Evolutionary conservation across 92 coral and sea anemone genomes (phyloP).

Genomic region (Epizoanthus scotinus): DNA sequence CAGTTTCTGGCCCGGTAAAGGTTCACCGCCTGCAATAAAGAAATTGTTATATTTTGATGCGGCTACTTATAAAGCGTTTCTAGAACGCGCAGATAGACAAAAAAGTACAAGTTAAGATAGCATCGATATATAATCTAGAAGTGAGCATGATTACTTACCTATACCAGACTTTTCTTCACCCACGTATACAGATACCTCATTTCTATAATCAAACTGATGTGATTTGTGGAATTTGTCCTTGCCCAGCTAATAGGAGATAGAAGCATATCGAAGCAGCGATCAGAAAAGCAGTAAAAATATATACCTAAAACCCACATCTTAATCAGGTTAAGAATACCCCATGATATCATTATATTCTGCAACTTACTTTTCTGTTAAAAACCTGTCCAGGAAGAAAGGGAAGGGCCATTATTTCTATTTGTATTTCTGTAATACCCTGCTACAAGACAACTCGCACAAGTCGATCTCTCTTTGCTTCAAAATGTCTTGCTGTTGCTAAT

Average conservation of each 20-base stretch:
- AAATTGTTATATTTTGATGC: background rate
- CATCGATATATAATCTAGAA: background rate
- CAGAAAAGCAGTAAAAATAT: slow-evolving; percentile 6
- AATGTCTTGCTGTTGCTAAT: slow-evolving; percentile 66
- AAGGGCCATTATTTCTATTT: slow-evolving; percentile 73
- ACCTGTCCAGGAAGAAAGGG: slow-evolving; percentile 98
- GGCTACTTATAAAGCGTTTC: background rate
- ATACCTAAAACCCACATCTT: slow-evolving; percentile 9
- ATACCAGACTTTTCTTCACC: slow-evolving; percentile 95
- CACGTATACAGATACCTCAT: slow-evolving; percentile 91
- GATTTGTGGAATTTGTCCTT: slow-evolving; percentile 93
- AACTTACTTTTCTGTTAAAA: slow-evolving; percentile 89
- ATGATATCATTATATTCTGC: background rate
- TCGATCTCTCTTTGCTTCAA: slow-evolving; percentile 32
- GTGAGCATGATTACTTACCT: slow-evolving; percentile 55
- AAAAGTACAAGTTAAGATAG: background rate
- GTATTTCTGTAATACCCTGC: background rate
- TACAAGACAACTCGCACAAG: background rate
- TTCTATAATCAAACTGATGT: slow-evolving; percentile 93
- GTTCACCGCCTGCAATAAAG: slow-evolving; percentile 76
- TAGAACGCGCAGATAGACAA: background rate
- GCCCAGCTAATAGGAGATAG: slow-evolving; percentile 74
- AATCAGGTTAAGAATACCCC: background rate
- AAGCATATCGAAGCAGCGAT: slow-evolving; percentile 8
- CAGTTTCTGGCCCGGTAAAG: slow-evolving; percentile 86